Base-by-base conservation (phyloP, 2,113 vertebrate genomes). In the Poicephalus meyeri region DNA sequence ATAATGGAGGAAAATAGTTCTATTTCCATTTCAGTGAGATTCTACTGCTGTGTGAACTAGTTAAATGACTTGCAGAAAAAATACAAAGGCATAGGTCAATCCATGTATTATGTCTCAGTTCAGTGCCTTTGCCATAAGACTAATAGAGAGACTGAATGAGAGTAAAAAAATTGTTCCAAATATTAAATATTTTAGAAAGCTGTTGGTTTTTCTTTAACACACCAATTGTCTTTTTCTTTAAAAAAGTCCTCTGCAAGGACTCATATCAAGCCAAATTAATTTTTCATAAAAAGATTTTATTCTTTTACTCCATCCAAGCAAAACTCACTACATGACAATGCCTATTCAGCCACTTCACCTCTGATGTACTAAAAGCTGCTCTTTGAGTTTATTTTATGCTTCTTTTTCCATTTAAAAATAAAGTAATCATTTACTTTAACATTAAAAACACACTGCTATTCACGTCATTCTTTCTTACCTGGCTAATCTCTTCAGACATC, bases 401-500 rank as follows among this genome's bases (percentile, higher is more conserved):
- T 80, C 74, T 85, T 90, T 88, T 69, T 61, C 21, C 15, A 39
- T 66, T 73, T 55, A 78, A 93, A 91, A 58, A 52, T 39, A 66
- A 93, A 71, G 23, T n/a, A 78, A 92, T 24, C 56, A 44, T 96
- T 84, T 86, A 86, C 42, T 74, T 78, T 70, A 80, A 88, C 55
- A 90, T 68, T 64, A 76, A 66, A 90, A 79, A 20, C 58, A 78
- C 29, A 68, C 28, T 82, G 37, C 23, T 89, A 53, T 66, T 93
- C 84, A 72, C 9, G 4, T 58, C 17, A 66, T 66, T 73, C 47
- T 80, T 82, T 86, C 90, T 85, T 72, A 76, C 29, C 72, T 80
- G 69, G 25, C 3, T 86, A 85, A 88, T 91, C 63, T 91, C 92
- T 87, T 89, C n/a, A 93, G 44, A 66, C 78, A 89, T 91, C 77